Evolutionary conservation across 2,888 invertebrate species (phyloP), one percentile per base, ranked within the genome.

Genomic region (Cosmopolites sordidus): DNA sequence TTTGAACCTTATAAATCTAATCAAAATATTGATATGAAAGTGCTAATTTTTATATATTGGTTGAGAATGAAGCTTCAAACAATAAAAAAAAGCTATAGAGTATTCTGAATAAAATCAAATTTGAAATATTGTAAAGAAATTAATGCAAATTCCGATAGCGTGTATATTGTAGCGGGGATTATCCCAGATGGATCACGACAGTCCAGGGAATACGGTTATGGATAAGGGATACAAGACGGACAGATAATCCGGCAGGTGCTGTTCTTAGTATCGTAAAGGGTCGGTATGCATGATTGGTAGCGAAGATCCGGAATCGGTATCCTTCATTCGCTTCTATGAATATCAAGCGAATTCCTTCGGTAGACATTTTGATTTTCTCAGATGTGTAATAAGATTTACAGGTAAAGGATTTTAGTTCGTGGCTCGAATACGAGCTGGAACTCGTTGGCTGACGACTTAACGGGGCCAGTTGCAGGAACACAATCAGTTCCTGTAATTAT

Each of bases 241-340:
- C 48, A 48, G 51, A 59, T 60, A 61, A 60, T 58, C 61, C 60
- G 55, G 54, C 55, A 61, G 61, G 61, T 60, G 61, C 52, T 46
- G 42, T 54, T 47, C 48, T 54, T 48, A 45, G 51, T 49, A 43
- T 50, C 55, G 52, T 55, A 51, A 57, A 56, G 49, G 56, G 43
- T 48, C 33, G 33, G 12, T 33, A 12, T 33, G 33, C 33, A 33
- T 33, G 33, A 33, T 33, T 33, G 33, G 33, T 33, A 33, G 12
- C 33, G 33, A 12, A 33, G 33, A 12, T n/a, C 33, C 12, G n/a
- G 33, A n/a, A 12, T 12, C 33, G 33, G 8, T 33, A 12, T 11
- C 33, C 33, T 12, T 12, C 11, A 12, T 33, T 33, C 29, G 43
- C 46, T 51, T 51, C 43, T 50, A 55, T 55, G 54, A 55, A 55